Conservation (phyloP, 2,888 invertebrate genomes). For the Cryptocephalus primarius region DNA sequence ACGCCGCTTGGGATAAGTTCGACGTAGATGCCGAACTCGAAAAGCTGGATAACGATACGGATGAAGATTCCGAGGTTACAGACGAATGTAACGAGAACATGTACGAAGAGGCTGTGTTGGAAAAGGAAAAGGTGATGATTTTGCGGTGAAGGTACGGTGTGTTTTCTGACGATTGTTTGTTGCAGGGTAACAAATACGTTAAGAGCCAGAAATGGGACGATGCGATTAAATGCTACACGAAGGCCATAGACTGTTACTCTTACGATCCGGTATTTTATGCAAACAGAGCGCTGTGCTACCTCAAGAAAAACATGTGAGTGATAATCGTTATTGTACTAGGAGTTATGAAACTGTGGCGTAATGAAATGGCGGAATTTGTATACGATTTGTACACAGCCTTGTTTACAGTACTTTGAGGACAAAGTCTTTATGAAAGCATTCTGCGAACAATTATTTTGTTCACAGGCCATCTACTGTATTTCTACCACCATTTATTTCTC, state of each 20-base stretch:
- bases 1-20: constrained; percentile 67
- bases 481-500: background rate
- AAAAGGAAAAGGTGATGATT: constrained; percentile 54
- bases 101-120: constrained; percentile 51
- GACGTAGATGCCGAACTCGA: constrained; percentile 62
- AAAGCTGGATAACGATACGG: constrained; percentile 46
- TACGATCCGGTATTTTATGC: constrained; percentile 73
- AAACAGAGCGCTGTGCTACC: constrained; percentile 77
- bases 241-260: constrained; percentile 74
- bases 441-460: no score
- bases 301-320: constrained; percentile 68
- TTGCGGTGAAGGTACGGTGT: no score
- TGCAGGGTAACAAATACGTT: constrained; percentile 72
- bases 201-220: constrained; percentile 69
- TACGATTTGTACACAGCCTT: no score
- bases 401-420: background rate
- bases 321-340: no score
- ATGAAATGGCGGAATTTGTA: no score
- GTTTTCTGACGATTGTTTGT: constrained; percentile 14
- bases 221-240: constrained; percentile 77
- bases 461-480: no score
- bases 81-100: constrained; percentile 45
- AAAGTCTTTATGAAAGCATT: no score
- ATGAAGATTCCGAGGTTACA: constrained; percentile 37
- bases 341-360: no score